Evolutionary conservation across 2,113 vertebrate genomes (phyloP).

Genomic region (Muntiacus reevesi): DNA sequence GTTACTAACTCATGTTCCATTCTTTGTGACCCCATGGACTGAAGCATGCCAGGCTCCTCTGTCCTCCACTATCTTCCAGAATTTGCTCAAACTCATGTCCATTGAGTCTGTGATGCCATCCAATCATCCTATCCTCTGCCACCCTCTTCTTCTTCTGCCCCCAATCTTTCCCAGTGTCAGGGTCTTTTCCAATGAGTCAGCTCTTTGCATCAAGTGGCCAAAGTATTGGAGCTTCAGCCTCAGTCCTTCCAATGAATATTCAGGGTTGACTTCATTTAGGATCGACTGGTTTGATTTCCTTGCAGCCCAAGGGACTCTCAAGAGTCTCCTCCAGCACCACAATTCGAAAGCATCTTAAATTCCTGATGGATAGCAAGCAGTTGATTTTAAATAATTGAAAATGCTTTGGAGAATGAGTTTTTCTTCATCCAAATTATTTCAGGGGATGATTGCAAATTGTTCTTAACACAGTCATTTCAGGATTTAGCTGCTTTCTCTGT

Average conservation of each 20-base stretch:
- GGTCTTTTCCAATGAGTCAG: not conserved
- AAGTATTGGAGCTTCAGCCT: not conserved
- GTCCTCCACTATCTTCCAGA: not conserved
- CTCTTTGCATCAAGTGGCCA: not conserved
- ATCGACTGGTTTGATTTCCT: not conserved
- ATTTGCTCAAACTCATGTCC: not conserved
- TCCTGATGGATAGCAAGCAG: not conserved
- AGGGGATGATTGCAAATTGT: not conserved
- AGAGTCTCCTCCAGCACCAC: not conserved
- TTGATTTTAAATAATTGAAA: slow-evolving; percentile 35
- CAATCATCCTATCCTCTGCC: not conserved
- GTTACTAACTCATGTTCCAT: not conserved
- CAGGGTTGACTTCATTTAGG: not conserved
- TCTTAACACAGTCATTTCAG: not conserved
- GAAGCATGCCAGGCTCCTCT: not conserved
- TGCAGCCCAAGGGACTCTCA: not conserved
- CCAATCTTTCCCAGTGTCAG: not conserved
- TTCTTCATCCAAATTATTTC: not conserved
- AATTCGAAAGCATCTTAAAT: not conserved
- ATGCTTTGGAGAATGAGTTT: not conserved
- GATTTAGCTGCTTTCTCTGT: not conserved
- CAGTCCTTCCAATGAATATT: not conserved
- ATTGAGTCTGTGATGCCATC: not conserved
- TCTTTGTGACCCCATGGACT: not conserved
- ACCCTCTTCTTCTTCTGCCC: not conserved